Base-by-base conservation (phyloP, 2,113 vertebrate species). In the Centropus bengalensis region DNA sequence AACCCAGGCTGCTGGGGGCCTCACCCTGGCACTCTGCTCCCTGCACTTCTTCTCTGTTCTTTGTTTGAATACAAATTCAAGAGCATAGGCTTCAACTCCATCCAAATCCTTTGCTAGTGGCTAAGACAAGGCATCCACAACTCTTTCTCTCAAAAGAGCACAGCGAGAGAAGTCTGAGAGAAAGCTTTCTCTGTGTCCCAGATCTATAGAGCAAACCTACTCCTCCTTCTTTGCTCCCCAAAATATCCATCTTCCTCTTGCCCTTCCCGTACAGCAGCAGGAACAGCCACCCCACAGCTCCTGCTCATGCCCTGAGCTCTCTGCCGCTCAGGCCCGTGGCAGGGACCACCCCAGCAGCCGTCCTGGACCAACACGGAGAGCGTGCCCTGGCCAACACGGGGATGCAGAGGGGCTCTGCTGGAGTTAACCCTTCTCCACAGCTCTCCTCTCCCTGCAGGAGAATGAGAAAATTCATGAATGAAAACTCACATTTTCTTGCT, bases 1-100 rank as follows among this genome's bases (percentile, higher is more conserved):
- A 91, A 42, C 79, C 45, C 38, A 2, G 94, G 91, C 89, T 97
- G 93, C 85, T 94, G 93, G 75, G 91, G 87, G 94, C 73, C 89
- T 94, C 74, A 28, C 93, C 89, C 83, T 71, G 16, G 88, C 69
- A 12, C 64, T 28, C 86, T 78, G 92, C 83, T 90, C 87, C 85
- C 91, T 82, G 86, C 74, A 27, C 89, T 58, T 1, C 86, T 74
- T 28, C 90, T 63, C 69, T 81, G 54, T 23, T 81, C 96, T 86
- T 91, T 79, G 62, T 51, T 33, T 88, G 70, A 85, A 94, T 85
- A 87, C 86, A 77, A 73, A 89, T 87, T 52, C 6, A 2, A 80
- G 84, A 89, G 71, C 82, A 64, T 24, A 8, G 55, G 19, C 47
- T 88, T 71, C 89, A 52, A 27, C 86, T 59, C 76, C 86, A 62